Evolutionary conservation across 2,888 invertebrate species (phyloP).

Genomic region (Aplocera efformata): DNA sequence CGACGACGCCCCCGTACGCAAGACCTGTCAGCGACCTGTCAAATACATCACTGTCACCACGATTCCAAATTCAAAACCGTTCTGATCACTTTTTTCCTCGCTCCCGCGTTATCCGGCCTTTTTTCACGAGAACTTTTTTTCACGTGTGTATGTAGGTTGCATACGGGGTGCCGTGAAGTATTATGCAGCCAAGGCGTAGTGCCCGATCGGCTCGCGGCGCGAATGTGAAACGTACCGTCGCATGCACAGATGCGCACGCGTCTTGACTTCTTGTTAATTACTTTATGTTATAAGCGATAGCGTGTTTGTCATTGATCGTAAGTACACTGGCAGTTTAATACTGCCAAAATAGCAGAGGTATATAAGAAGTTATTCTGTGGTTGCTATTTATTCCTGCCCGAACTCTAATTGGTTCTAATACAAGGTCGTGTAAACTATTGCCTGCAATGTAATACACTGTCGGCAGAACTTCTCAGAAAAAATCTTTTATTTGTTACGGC

Average conservation of each 20-base stretch:
- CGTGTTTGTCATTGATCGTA: constrained; percentile 28
- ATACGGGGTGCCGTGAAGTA: constrained; percentile 53
- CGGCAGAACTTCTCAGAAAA: too few relatives aligned
- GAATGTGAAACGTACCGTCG: constrained; percentile 76
- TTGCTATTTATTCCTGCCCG: too few relatives aligned
- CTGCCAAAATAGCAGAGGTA: too few relatives aligned
- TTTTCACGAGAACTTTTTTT: constrained; percentile 3
- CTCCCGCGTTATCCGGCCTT: neutral
- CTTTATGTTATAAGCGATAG: constrained; percentile 50
- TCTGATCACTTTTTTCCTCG: neutral
- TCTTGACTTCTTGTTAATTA: constrained; percentile 59
- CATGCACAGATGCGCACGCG: constrained; percentile 55
- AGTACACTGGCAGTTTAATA: too few relatives aligned
- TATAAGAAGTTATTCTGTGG: too few relatives aligned
- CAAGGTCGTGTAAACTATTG: too few relatives aligned
- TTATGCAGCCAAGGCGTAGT: constrained; percentile 47
- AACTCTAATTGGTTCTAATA: too few relatives aligned
- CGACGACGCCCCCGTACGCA: constrained; percentile 53
- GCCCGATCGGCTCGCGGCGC: constrained; percentile 62
- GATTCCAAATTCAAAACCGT: constrained; percentile 9
- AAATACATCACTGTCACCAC: constrained; percentile 17
- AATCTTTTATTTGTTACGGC: too few relatives aligned
- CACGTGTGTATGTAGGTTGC: constrained; percentile 9
- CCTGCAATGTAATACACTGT: too few relatives aligned
- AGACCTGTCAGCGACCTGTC: constrained; percentile 13